These are phyloP conservation scores for Alviniconcha strummeri DNA, from an alignment of 2,888 invertebrate species.

Conservation along the genomic window DNA sequence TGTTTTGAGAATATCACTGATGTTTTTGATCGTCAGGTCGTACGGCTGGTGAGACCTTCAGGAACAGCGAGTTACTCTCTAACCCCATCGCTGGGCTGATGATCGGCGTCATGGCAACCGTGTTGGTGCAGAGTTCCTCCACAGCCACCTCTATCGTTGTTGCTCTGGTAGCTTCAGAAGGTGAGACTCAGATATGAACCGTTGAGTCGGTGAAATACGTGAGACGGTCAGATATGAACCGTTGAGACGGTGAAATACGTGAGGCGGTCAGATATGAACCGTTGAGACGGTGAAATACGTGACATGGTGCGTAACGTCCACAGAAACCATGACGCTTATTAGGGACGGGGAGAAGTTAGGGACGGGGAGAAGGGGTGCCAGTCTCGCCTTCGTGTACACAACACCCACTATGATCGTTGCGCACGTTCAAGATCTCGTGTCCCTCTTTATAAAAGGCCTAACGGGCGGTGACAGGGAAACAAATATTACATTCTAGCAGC, in stretches of 20 bases:
- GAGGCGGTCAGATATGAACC: not conserved
- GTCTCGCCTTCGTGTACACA: too few relatives aligned
- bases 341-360: not conserved
- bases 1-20: not conserved
- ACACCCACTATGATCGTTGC: too few relatives aligned
- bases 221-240: too few relatives aligned
- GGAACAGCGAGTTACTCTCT: slow-evolving; percentile 73
- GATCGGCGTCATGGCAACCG: slow-evolving; percentile 77
- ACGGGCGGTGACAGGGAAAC: too few relatives aligned
- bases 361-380: not conserved
- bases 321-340: too few relatives aligned
- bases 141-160: slow-evolving; percentile 75
- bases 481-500: too few relatives aligned
- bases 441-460: too few relatives aligned
- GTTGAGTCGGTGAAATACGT: too few relatives aligned
- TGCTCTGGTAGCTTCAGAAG: slow-evolving; percentile 62
- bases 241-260: not conserved
- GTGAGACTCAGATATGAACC: slow-evolving; percentile 9
- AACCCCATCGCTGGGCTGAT: slow-evolving; percentile 78
- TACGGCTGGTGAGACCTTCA: slow-evolving; percentile 72
- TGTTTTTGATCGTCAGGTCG: slow-evolving; percentile 51
- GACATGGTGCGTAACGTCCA: too few relatives aligned
- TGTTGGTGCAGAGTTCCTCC: slow-evolving; percentile 77
- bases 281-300: not conserved
- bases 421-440: too few relatives aligned